phyloP scores from a whole-genome alignment of 2,113 vertebrate genomes.

The Neodontobutis hainanensis region DNA sequence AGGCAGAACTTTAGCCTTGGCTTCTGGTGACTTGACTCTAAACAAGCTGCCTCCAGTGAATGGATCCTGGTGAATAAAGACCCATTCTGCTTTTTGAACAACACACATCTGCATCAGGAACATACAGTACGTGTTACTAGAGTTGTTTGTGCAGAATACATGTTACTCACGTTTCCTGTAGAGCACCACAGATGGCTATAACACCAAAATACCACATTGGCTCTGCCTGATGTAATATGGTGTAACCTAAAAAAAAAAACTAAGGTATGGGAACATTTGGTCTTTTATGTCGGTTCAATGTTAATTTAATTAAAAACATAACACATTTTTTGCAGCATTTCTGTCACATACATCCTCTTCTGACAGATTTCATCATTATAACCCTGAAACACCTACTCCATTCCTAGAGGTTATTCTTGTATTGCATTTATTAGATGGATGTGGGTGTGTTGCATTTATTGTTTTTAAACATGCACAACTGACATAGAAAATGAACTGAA shows the following conservation, averaged over 20 bases:
- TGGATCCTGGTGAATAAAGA: no score
- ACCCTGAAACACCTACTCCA: neutral
- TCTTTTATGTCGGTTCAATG: neutral
- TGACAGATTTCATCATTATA: neutral
- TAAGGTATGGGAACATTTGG: neutral
- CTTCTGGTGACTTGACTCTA: no score
- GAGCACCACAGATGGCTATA: no score
- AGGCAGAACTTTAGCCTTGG: no score
- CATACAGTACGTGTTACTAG: no score
- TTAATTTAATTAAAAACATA: neutral
- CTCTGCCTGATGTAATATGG: neutral
- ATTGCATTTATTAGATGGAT: neutral
- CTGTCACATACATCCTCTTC: neutral
- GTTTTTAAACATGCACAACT: conserved; percentile 1
- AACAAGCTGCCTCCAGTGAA: no score
- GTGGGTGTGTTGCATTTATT: conserved; percentile 1
- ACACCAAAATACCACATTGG: neutral
- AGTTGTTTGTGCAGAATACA: neutral
- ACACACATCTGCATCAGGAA: no score
- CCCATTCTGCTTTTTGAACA: no score
- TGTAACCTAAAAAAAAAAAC: conserved; percentile 3
- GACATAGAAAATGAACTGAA: neutral
- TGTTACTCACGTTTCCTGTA: neutral
- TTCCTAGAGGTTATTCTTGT: neutral
- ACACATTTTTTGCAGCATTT: neutral